Evolutionary conservation across 2,888 invertebrate species (phyloP).

Genomic region (Hypena proboscidalis): DNA sequence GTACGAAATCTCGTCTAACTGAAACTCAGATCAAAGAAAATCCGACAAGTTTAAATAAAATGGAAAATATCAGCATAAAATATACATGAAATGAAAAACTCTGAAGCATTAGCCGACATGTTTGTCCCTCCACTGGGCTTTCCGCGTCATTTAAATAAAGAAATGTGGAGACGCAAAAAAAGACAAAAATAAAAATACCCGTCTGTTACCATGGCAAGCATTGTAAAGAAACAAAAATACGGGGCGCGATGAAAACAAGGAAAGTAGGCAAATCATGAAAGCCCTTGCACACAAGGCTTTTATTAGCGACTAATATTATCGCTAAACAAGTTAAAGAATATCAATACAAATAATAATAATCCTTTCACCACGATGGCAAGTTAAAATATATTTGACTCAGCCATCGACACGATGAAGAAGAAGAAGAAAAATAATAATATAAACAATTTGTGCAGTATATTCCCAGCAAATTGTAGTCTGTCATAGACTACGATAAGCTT

Average conservation of each 20-base stretch:
- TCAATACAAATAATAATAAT: too few relatives aligned
- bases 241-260: slow-evolving; percentile 31
- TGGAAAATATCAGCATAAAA: slow-evolving; percentile 20
- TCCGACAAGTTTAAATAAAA: slow-evolving; percentile 26
- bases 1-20: neutral
- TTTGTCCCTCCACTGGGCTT: slow-evolving; percentile 48
- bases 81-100: slow-evolving; percentile 25
- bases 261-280: slow-evolving; percentile 32
- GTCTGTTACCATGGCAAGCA: slow-evolving; percentile 39
- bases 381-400: too few relatives aligned
- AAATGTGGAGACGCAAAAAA: slow-evolving; percentile 49
- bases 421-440: too few relatives aligned
- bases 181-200: slow-evolving; percentile 47
- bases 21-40: slow-evolving; percentile 19
- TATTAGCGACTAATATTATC: too few relatives aligned
- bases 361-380: too few relatives aligned
- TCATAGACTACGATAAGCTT: too few relatives aligned
- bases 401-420: too few relatives aligned
- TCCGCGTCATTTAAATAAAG: slow-evolving; percentile 68
- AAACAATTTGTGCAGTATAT: too few relatives aligned
- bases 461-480: too few relatives aligned
- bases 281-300: too few relatives aligned
- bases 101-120: slow-evolving; percentile 39
- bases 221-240: slow-evolving; percentile 30
- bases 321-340: too few relatives aligned